A percentile compares a stretch with the other conserved stretches of the same genome.
These are phyloP conservation scores for Xenotilapia flavipinnis DNA, from an alignment of 2,113 vertebrate species.

Conservation along the genomic window DNA sequence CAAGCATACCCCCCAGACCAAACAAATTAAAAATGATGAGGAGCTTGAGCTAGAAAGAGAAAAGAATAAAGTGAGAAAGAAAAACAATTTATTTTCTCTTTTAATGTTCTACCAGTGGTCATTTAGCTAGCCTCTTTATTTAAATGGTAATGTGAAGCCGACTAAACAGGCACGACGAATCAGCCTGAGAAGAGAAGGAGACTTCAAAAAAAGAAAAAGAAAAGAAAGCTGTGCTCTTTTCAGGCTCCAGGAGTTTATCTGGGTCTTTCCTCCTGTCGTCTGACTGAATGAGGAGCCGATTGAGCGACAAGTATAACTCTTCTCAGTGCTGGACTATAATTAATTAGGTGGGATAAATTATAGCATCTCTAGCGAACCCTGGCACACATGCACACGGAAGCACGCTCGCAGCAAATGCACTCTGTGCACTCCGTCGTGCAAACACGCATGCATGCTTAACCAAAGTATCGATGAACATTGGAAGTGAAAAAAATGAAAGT, in stretches of 20 bases:
- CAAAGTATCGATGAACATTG: not conserved
- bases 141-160: slow-evolving; percentile 64
- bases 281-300: slow-evolving; percentile 36
- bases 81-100: slow-evolving; percentile 56
- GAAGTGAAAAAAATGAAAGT: not conserved
- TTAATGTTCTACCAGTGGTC: slow-evolving; percentile 58
- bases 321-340: slow-evolving; percentile 74
- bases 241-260: slow-evolving; percentile 50
- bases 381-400: not conserved
- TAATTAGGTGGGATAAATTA: slow-evolving; percentile 82
- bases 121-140: slow-evolving; percentile 69
- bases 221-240: not conserved
- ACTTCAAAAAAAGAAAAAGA: slow-evolving; percentile 41
- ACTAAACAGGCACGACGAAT: slow-evolving; percentile 57
- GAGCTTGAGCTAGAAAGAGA: slow-evolving; percentile 20
- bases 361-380: slow-evolving; percentile 67
- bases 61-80: slow-evolving; percentile 39
- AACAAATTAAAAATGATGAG: slow-evolving; percentile 41
- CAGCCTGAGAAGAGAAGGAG: slow-evolving; percentile 25
- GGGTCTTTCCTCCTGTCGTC: slow-evolving; percentile 26
- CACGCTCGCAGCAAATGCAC: not conserved
- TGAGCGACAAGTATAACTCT: slow-evolving; percentile 68
- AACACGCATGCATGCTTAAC: fast-evolving
- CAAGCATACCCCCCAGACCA: slow-evolving; percentile 24
- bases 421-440: not conserved